A percentile compares a stretch with the other conserved stretches of the same genome.
phyloP scores from a whole-genome alignment of 2,113 vertebrate species.

The Nettapus auritus region DNA sequence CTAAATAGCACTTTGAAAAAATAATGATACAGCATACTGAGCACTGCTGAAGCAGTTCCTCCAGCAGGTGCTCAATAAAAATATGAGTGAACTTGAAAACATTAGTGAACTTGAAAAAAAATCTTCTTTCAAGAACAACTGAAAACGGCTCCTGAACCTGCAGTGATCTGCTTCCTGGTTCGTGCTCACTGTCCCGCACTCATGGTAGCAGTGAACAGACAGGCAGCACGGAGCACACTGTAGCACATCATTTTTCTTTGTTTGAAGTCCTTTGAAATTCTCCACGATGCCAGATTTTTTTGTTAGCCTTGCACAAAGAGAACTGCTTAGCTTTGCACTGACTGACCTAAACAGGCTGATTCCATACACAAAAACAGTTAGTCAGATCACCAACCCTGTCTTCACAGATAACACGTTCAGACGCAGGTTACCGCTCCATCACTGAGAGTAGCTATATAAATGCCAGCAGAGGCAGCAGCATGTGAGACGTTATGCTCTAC shows the following conservation, averaged over 20 bases:
- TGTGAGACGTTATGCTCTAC: neutral
- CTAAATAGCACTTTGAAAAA: neutral
- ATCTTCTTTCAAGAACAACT: neutral
- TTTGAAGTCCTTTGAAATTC: neutral
- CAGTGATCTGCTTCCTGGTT: neutral
- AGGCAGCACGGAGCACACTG: neutral
- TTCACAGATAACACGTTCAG: neutral
- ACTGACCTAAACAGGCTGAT: neutral
- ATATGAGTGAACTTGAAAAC: neutral
- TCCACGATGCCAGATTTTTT: neutral
- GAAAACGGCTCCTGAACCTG: neutral
- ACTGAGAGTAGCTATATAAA: neutral
- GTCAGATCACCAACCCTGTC: neutral
- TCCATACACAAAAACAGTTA: neutral
- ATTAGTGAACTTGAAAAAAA: constrained; percentile 1
- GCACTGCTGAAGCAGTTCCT: neutral
- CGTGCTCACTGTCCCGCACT: fast-evolving
- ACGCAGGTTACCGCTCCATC: neutral
- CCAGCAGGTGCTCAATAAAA: neutral
- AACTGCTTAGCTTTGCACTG: neutral
- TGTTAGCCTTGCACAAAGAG: neutral
- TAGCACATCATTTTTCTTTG: neutral
- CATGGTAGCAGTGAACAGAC: neutral
- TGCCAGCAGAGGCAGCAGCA: neutral
- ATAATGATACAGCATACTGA: neutral